phyloP scores from a whole-genome alignment of 2,113 vertebrate genomes.

The Copsychus sechellarum region DNA sequence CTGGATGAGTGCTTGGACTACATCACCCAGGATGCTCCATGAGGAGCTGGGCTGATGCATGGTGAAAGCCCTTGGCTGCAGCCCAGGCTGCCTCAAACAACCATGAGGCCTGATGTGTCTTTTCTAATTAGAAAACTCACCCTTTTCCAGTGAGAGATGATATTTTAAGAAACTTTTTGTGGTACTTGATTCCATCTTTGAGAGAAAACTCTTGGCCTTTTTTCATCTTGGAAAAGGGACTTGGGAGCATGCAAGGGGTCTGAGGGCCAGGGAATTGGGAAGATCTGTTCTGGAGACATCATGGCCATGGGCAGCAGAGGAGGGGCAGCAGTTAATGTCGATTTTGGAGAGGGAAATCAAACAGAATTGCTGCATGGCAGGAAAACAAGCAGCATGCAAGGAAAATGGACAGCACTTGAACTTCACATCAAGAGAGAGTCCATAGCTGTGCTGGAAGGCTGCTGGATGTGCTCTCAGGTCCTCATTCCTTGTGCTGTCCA shows the following conservation, averaged over 20 bases:
- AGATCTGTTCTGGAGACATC: not conserved
- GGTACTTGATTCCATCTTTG: not conserved
- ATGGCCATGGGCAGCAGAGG: not conserved
- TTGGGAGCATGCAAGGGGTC: not conserved
- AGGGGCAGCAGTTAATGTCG: not conserved
- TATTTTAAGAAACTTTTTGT: slow-evolving; percentile 10
- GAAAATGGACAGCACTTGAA: not conserved
- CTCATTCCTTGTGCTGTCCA: not conserved
- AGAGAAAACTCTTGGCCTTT: not conserved
- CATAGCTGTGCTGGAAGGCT: not conserved
- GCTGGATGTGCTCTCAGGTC: not conserved
- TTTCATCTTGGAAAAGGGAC: not conserved
- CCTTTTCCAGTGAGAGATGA: not conserved
- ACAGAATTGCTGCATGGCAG: not conserved
- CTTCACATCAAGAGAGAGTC: not conserved
- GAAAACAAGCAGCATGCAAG: not conserved
- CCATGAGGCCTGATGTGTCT: not conserved
- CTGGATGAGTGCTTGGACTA: not conserved
- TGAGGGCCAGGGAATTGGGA: not conserved
- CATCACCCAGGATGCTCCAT: not conserved
- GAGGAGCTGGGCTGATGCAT: not conserved
- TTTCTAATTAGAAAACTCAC: not conserved
- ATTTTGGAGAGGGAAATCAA: not conserved
- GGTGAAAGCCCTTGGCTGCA: slow-evolving; percentile 3
- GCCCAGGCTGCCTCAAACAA: not conserved